Base-by-base conservation (phyloP, 2,888 invertebrate genomes). In the Lamproptera curius region DNA sequence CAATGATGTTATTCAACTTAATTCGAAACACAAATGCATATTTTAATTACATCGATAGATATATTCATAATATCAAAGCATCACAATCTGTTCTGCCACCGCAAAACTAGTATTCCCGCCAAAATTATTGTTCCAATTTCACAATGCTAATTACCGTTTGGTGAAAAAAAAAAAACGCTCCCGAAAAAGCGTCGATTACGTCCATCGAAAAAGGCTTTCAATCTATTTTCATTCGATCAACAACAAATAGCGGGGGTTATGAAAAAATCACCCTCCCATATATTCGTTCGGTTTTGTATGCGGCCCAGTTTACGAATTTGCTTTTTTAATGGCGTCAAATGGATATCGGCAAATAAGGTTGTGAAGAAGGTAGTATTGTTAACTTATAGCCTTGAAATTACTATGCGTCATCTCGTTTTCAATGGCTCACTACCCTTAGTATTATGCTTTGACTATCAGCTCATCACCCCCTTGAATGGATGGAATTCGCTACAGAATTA, bases 211-310 rank as follows among this genome's bases (percentile, higher is more conserved):
- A 48, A 49, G 43, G 43, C 40, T 44, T 36, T 40, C 49, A 40
- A 49, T 43, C 28, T 49, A 36, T 49, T 49, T 40, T 49, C 33
- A 49, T 43, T 49, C 40, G 35, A 48, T 48, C 48, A 43, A 39
- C 43, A 13, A 35, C 39, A 49, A 49, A 43, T 35, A 43, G 26
- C 11, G 23, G 38, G 28, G 33, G 34, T 34, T 33, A 26, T 43
- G 39, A 40, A 48, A 42, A 46, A 31, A 31, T 4, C 31, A 1
- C n/a, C 10, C 20, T 42, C 36, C 48, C 54, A 51, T 46, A 45
- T 47, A 54, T 54, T 51, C 51, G 48, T 50, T 6, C 31, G 11
- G 11, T 9, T 51, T 54, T 47, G 31, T 35, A 46, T 34, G 40
- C 28, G 47, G 42, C 50, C 54, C 26, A 53, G 39, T 37, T 53